A percentile compares a stretch with the other conserved stretches of the same genome.
phyloP scores from a whole-genome alignment of 2,888 invertebrate species.

The Mylabris sibirica region DNA sequence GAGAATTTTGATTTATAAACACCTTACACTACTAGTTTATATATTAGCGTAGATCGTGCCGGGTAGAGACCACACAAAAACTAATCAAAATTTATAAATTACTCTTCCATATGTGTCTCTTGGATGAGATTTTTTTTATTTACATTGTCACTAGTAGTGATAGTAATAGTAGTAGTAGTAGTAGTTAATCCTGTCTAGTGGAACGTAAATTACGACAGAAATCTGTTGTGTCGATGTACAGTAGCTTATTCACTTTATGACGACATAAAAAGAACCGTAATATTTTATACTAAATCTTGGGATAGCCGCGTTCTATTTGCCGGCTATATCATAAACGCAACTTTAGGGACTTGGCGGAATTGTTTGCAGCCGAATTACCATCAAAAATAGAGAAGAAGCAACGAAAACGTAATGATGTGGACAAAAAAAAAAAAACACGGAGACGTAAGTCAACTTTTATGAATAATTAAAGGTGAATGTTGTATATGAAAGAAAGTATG shows the following conservation, averaged over 20 bases:
- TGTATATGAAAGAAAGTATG: no score
- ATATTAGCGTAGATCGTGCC: neutral
- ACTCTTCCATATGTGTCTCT: neutral
- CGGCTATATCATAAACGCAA: neutral
- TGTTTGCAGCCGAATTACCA: neutral
- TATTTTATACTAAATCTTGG: constrained; percentile 37
- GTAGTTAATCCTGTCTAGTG: constrained; percentile 29
- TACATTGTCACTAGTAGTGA: constrained; percentile 12
- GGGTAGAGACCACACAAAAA: neutral
- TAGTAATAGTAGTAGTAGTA: neutral
- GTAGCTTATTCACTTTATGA: constrained; percentile 39
- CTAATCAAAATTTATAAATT: neutral
- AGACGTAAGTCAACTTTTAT: neutral
- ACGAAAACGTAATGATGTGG: no score
- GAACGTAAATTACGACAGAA: constrained; percentile 30
- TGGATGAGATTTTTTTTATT: constrained; percentile 9
- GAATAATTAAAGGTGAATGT: constrained; percentile 5
- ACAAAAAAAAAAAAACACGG: neutral
- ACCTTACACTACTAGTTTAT: neutral
- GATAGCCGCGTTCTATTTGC: constrained; percentile 19
- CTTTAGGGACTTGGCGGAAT: neutral
- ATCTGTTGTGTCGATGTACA: constrained; percentile 33
- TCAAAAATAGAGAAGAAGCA: neutral
- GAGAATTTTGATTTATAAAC: constrained; percentile 4
- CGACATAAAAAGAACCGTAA: constrained; percentile 39